Base-by-base conservation (phyloP, 2,113 vertebrate genomes). In the Morphnarchus princeps region DNA sequence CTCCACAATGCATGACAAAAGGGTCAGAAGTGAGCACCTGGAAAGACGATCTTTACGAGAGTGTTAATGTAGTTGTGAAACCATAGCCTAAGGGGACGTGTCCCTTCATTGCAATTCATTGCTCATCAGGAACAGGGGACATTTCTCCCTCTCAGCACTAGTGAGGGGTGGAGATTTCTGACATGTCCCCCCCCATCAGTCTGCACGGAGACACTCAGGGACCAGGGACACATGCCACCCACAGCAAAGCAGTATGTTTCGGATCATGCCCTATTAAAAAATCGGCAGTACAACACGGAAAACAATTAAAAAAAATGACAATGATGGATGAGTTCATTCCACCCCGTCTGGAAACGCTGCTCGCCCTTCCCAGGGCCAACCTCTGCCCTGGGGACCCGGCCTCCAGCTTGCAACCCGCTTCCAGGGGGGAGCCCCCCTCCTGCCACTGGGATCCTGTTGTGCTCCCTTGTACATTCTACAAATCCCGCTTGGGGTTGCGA, bases 251-350 rank as follows among this genome's bases (percentile, higher is more conserved):
- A 87, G 66, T 66, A 6, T 61, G 87, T 11, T 72, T 80, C 5
- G 4, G 62, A 93, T 91, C 81, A 42, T 16, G 6, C 40, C 84
- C 87, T 54, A 54, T 86, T 96, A 85, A 77, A 89, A 79, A 24
- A 76, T 18, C 61, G 87, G 43, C 89, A 72, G 36, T 24, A 69
- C 40, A 52, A 66, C 57, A 25, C 1, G 4, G 81, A 82, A 72
- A 93, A 90, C 87, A 93, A 96, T 96, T 93, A 1, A 58, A 88
- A 91, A 91, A 91, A 70, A 76, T 96, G 40, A 61, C 95, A 95
- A 18, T 90, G 93, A 88, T 7, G 0, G 45, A 94, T 73, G 62
- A 73, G 40, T 57, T 95, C 52, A 3, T 95, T 90, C 71, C 32
- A 10, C n/a, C 42, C 69, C 0, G 14, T 82, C 81, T 96, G 78